Conservation (phyloP, 2,888 invertebrate genomes). For the Habrosyne pyritoides region DNA sequence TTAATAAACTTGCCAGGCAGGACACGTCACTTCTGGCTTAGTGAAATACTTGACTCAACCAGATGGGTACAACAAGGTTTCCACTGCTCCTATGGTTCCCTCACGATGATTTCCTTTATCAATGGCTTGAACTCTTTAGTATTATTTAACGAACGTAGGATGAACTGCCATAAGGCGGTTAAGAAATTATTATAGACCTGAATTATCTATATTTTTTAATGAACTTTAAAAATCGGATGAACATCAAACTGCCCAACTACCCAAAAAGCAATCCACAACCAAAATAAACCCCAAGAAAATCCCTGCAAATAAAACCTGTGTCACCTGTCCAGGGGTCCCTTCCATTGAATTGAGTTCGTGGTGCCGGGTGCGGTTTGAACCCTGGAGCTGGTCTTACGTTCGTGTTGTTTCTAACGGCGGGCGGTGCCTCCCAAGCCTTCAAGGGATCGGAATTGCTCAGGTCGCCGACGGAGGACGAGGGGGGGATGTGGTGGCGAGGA, state of each 20-base stretch:
- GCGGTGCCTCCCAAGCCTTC: slow-evolving; percentile 68
- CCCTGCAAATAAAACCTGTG: slow-evolving; percentile 77
- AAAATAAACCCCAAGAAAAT: slow-evolving; percentile 51
- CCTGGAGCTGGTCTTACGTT: slow-evolving; percentile 31
- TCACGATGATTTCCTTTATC: no score
- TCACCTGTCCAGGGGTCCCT: slow-evolving; percentile 85
- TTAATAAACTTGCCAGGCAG: no score
- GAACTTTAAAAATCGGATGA: background rate
- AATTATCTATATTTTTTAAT: background rate
- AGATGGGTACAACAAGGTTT: no score
- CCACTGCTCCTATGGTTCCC: no score
- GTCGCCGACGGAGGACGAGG: slow-evolving; percentile 71
- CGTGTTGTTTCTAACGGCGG: slow-evolving; percentile 22
- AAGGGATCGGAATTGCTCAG: slow-evolving; percentile 65
- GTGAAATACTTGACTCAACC: no score
- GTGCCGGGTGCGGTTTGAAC: slow-evolving; percentile 69
- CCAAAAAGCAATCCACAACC: slow-evolving; percentile 55
- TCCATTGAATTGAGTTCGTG: slow-evolving; percentile 73
- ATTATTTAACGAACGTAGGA: no score
- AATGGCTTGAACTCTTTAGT: no score
- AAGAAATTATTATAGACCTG: no score
- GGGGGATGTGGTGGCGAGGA: slow-evolving; percentile 60
- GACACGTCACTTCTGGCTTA: no score
- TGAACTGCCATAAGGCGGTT: no score
- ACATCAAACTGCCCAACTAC: background rate